phyloP scores from a whole-genome alignment of 2,113 vertebrate species.

The Sturnira hondurensis region DNA sequence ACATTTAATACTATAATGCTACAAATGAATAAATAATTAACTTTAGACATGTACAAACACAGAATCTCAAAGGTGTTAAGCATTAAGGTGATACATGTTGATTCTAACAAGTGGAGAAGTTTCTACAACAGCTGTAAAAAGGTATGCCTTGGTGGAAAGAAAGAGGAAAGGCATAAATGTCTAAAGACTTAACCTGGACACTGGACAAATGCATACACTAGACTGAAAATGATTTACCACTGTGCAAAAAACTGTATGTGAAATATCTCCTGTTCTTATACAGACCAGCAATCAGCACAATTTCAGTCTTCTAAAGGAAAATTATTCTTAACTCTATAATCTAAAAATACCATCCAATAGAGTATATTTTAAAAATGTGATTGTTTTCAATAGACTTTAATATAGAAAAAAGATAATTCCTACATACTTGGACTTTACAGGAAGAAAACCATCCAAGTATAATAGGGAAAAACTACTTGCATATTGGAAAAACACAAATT shows the following conservation, averaged over 20 bases:
- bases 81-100: neutral
- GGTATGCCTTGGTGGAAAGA: neutral
- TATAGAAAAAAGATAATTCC: neutral
- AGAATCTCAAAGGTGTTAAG: neutral
- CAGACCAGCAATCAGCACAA: neutral
- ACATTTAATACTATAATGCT: neutral
- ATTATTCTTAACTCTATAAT: neutral
- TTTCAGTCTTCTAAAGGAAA: neutral
- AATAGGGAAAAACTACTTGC: neutral
- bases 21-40: neutral
- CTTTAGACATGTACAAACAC: neutral
- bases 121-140: conserved; percentile 17
- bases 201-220: neutral
- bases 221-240: neutral
- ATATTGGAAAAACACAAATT: neutral
- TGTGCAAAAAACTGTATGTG: neutral
- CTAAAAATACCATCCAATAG: conserved; percentile 24
- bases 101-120: neutral
- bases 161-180: neutral
- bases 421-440: neutral
- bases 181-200: conserved; percentile 1
- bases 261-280: neutral
- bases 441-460: neutral
- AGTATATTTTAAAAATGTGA: neutral
- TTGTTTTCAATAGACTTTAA: neutral